Conservation (phyloP, 2,888 invertebrate genomes). For the Tenodera sinensis region DNA sequence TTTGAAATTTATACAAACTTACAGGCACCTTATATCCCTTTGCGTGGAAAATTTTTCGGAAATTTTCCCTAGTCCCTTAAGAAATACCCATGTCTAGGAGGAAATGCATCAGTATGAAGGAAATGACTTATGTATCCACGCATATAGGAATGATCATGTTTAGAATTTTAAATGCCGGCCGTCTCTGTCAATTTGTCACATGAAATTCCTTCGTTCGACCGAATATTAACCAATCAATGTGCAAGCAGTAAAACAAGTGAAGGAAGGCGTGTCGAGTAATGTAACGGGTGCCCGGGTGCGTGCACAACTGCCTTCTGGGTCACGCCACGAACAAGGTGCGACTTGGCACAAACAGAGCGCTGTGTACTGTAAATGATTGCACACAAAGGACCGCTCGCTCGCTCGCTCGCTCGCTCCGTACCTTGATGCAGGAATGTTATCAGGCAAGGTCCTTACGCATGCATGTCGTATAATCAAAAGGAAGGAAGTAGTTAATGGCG, state of each 20-base stretch:
- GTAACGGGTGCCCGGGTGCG: neutral
- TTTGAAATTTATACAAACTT: no score
- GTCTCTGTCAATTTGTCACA: neutral
- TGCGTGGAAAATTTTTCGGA: no score
- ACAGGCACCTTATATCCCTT: no score
- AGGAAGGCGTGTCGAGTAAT: neutral
- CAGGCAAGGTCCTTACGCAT: no score
- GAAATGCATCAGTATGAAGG: neutral
- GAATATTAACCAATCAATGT: neutral
- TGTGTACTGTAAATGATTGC: no score
- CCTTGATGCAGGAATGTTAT: neutral
- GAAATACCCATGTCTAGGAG: no score
- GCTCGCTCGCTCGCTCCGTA: no score
- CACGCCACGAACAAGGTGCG: neutral
- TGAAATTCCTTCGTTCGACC: neutral
- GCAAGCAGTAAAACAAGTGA: neutral
- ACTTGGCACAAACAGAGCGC: neutral
- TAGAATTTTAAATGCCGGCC: neutral
- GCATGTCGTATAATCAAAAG: no score
- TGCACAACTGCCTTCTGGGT: neutral
- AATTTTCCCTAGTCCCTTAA: no score
- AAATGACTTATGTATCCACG: neutral
- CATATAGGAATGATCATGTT: neutral
- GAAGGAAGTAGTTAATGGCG: no score
- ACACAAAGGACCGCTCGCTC: no score